Base-by-base conservation (phyloP, 2,113 vertebrate species). In the Esox niger region DNA sequence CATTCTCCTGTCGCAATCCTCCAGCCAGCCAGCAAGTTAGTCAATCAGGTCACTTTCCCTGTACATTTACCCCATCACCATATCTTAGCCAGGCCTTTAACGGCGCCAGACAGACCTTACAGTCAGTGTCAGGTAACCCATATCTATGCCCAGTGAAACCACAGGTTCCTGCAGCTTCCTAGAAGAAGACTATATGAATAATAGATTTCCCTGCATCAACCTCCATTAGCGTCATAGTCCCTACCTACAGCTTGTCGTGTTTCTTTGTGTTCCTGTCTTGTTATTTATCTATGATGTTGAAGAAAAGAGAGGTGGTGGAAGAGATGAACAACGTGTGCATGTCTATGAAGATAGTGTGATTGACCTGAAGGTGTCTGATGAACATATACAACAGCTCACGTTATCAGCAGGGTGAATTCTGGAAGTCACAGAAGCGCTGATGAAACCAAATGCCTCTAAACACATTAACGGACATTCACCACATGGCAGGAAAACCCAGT, bases 111-210 rank as follows among this genome's bases (percentile, higher is more conserved):
- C 27, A 29, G 29, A 29, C 29, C 57, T 59, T n/a, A n/a, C n/a
- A n/a, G 57, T 32, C 57, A n/a, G 57, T 17, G 29, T 59, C 29
- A 5, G 57, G 29, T 20, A 29, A 52, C 47, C 20, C 21, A 52
- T 29, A 59, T 26, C 29, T 59, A 30, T 2, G 27, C 25, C 55
- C 11, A 29, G 20, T 6, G 25, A 13, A 9, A 15, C 27, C 17
- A 43, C 33, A 43, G 33, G 61, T 33, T 62, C 32, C 61, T 2
- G 33, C 23, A 57, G 55, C 20, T 25, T 57, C 21, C 11, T 15
- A 33, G 35, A 26, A 25, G 66, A 23, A 32, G 52, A 23, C n/a
- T n/a, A 74, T 74, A 74, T 58, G 83, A 67, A 79, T 80, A 78
- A 81, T 69, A 75, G 82, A 83, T 55, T 55, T 3, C 21, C 31